Base-by-base conservation (phyloP, 2,888 invertebrate genomes). In the Drosophila barbarae region DNA sequence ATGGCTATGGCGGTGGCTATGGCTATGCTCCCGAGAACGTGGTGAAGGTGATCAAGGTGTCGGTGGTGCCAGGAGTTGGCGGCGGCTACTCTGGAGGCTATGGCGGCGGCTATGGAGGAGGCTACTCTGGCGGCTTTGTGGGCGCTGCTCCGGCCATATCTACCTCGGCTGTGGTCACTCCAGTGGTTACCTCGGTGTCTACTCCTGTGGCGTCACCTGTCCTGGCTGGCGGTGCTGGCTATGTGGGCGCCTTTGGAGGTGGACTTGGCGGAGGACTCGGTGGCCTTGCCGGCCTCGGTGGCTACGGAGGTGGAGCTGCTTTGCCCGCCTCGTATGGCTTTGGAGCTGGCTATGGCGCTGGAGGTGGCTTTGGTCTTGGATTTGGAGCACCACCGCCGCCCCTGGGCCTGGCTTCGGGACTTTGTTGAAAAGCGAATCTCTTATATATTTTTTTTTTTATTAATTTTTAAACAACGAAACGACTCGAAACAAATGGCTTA, bases 101-200 rank as follows among this genome's bases (percentile, higher is more conserved):
- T 38, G 63, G 72, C 0, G 61, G 54, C 3, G 71, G 76, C 39
- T 75, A 76, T 44, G 73, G 68, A 1, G 69, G 65, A 0, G 71
- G 74, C n/a, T 70, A 69, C 44, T 69, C 71, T 7, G 53, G 73
- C 18, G 78, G 80, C 26, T 76, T 73, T 52, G 80, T 77, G 9
- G 83, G 80, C 3, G 84, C 74, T 23, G 79, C 73, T 7, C 81
- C 85, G 3, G 69, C 82, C 34, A 73, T 85, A 7, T 73, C 85
- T 36, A 86, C 84, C 3, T 85, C 84, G 7, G 85, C 85, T 7
- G 84, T 85, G 10, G 82, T 85, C 6, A 82, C 85, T 2, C 85
- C 85, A 0, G 78, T 85, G 13, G 76, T 85, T 12, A 80, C 86
- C 1, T 60, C 86, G 0, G 77, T 84, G 28, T 64, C 85, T 69